phyloP scores from a whole-genome alignment of 1,140 invertebrate species.

The Mylabris phalerata region DNA sequence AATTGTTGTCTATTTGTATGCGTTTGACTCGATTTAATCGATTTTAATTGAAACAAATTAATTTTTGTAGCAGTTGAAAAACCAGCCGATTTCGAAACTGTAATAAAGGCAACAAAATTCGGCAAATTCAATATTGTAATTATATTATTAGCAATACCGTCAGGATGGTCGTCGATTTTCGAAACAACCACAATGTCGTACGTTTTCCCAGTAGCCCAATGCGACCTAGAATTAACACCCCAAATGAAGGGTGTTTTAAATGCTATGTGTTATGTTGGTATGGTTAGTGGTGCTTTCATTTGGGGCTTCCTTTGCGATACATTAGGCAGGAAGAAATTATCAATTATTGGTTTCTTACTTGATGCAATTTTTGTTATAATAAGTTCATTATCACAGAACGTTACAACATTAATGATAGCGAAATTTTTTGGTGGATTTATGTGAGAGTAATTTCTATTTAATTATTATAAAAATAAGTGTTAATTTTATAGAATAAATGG shows the following conservation, averaged over 20 bases:
- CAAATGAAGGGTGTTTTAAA: constrained; percentile 15
- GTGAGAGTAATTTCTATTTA: constrained; percentile 46
- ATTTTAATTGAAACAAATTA: too few relatives aligned
- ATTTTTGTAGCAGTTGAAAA: too few relatives aligned
- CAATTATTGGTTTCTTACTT: constrained; percentile 62
- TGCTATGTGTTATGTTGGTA: constrained; percentile 48
- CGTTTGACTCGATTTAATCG: too few relatives aligned
- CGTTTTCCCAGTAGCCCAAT: constrained; percentile 62
- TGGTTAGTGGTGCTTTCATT: constrained; percentile 70
- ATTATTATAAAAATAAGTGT: neutral
- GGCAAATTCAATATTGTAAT: constrained; percentile 61
- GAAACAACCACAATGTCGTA: constrained; percentile 60
- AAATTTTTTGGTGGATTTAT: constrained; percentile 71
- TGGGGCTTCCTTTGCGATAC: constrained; percentile 78
- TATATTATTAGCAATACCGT: constrained; percentile 54
- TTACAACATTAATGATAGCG: constrained; percentile 58
- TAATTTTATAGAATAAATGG: constrained; percentile 16
- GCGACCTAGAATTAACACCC: constrained; percentile 55
- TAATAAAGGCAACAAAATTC: constrained; percentile 44
- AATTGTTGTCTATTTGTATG: too few relatives aligned
- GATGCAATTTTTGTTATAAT: constrained; percentile 61
- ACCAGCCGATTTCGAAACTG: constrained; percentile 42
- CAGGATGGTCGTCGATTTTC: constrained; percentile 55
- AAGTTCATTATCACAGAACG: constrained; percentile 64
- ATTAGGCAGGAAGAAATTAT: constrained; percentile 59